Percentiles rank a stretch among this genome's conserved stretches.
These are phyloP conservation scores for Leptatherina wallacei DNA, from an alignment of 2,797 vertebrate species.

Conservation along the genomic window DNA sequence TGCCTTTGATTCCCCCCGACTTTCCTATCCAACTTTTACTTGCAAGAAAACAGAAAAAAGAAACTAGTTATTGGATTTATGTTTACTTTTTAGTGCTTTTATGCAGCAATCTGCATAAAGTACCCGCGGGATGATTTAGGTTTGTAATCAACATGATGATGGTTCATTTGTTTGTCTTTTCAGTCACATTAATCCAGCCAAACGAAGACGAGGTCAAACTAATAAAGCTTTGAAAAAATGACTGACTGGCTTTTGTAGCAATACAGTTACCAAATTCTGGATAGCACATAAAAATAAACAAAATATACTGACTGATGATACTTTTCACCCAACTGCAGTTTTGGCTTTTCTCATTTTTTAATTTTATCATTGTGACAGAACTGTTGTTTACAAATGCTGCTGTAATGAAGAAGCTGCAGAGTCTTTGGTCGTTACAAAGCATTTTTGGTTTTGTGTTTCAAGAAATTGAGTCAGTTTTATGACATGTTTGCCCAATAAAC, in stretches of 20 bases:
- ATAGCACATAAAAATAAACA: background rate
- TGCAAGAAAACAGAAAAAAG: background rate
- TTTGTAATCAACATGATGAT: background rate
- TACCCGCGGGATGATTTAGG: background rate
- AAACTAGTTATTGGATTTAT: background rate
- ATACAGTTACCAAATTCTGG: background rate
- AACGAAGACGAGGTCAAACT: background rate
- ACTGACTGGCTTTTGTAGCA: background rate
- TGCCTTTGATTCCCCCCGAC: conserved; percentile 37
- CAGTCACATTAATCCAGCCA: background rate
- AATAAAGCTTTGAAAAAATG: background rate
- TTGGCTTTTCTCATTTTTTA: background rate
- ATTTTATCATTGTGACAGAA: background rate
- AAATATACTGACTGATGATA: background rate
- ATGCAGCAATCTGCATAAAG: background rate
- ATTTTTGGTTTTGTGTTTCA: background rate
- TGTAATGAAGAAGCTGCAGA: background rate
- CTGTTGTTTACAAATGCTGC: no score
- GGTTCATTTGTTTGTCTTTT: background rate
- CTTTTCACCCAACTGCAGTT: background rate
- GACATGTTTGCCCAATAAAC: no score
- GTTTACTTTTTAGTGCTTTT: background rate
- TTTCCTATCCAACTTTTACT: conserved; percentile 21
- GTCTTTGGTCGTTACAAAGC: background rate
- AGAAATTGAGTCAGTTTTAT: no score